Evolutionary conservation across 2,113 vertebrate species (phyloP).

Genomic region (Brachirus orientalis): DNA sequence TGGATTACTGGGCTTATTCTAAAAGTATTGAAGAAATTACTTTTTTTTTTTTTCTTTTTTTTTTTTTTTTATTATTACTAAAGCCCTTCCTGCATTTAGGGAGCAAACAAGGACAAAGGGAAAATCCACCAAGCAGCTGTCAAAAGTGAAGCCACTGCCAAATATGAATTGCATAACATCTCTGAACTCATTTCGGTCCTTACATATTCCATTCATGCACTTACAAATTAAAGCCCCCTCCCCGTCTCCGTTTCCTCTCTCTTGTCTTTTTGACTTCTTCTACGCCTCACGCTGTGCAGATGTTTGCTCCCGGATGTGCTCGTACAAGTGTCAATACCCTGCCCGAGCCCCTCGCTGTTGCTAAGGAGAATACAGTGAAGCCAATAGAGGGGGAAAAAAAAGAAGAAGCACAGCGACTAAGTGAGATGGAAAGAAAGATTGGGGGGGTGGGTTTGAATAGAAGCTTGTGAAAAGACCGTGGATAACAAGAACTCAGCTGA

Average conservation of each 20-base stretch:
- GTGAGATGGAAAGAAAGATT: background rate
- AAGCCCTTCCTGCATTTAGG: slow-evolving; percentile 16
- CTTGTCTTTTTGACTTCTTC: slow-evolving; percentile 39
- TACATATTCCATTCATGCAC: slow-evolving; percentile 42
- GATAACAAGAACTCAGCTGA: slow-evolving; percentile 64
- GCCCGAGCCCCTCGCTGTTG: slow-evolving; percentile 71
- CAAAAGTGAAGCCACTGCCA: slow-evolving; percentile 44
- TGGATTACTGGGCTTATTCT: slow-evolving; percentile 22
- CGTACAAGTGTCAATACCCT: slow-evolving; percentile 60
- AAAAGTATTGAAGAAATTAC: slow-evolving; percentile 26
- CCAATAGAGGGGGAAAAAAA: slow-evolving; percentile 17
- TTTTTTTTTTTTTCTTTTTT: too few species aligned
- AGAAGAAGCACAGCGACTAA: background rate
- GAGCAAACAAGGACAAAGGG: slow-evolving; percentile 33
- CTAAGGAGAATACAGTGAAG: slow-evolving; percentile 75
- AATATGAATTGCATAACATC: slow-evolving; percentile 51
- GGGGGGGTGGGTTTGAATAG: slow-evolving; percentile 23
- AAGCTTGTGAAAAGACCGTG: slow-evolving; percentile 49
- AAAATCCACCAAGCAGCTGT: slow-evolving; percentile 66
- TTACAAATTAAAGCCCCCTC: slow-evolving; percentile 30
- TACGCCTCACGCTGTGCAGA: slow-evolving; percentile 59
- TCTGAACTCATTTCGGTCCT: slow-evolving; percentile 35
- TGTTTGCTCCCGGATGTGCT: slow-evolving; percentile 68
- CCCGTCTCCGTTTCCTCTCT: background rate
- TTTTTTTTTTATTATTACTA: slow-evolving; percentile 10